Percentiles rank a stretch among this genome's conserved stretches.
Evolutionary conservation across 2,113 vertebrate genomes (phyloP).

Genomic region (Mastomys natalensis): DNA sequence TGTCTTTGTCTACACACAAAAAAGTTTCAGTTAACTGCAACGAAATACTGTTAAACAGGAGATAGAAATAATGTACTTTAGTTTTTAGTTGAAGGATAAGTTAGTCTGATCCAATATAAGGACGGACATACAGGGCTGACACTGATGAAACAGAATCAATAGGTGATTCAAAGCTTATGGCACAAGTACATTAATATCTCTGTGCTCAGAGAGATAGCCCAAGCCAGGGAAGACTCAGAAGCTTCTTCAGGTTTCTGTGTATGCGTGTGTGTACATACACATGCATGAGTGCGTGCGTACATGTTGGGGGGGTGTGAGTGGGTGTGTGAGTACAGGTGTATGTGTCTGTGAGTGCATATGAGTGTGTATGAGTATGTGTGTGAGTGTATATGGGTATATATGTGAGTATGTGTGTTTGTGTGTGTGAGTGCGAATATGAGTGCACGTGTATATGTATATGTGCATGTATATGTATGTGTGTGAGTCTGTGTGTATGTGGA

Average conservation of each 20-base stretch:
- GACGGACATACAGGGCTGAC: not conserved
- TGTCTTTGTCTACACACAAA: not conserved
- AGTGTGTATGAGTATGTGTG: no score
- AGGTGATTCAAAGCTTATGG: rapidly evolving
- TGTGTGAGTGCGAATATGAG: no score
- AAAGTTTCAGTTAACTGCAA: not conserved
- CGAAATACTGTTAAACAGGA: not conserved
- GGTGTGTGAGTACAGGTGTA: not conserved
- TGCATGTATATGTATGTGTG: no score
- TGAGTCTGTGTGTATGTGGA: no score
- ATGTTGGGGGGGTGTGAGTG: not conserved
- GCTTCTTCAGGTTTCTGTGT: not conserved
- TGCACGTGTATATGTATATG: not conserved
- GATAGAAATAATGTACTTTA: not conserved
- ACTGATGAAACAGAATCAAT: rapidly evolving
- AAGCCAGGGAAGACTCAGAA: not conserved
- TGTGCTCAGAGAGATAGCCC: not conserved
- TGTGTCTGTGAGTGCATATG: not conserved
- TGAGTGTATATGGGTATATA: not conserved
- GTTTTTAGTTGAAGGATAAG: not conserved
- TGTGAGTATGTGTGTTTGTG: not conserved
- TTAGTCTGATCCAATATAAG: not conserved
- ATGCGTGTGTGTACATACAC: no score
- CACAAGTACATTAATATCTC: not conserved
- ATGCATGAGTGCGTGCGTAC: no score